A percentile compares a stretch with the other conserved stretches of the same genome.
Conservation (phyloP, 2,113 vertebrate genomes). For the Amia ocellicauda region DNA sequence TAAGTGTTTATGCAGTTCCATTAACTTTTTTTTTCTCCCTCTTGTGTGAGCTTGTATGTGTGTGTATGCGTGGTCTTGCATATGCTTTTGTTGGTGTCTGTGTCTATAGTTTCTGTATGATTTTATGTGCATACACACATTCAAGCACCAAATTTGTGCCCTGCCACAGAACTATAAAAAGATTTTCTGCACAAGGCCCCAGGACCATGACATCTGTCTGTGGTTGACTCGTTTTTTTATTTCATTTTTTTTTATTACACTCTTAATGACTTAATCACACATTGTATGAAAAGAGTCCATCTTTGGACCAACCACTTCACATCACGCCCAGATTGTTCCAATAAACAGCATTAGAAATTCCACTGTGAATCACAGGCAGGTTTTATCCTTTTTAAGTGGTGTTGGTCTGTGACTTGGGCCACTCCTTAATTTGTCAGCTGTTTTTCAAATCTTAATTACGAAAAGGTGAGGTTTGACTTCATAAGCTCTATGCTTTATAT, state of each 20-base stretch:
- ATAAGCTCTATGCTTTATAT: too few relatives aligned
- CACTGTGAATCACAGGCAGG: constrained; percentile 34
- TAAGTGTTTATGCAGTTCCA: constrained; percentile 40
- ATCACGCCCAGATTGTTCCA: constrained; percentile 66
- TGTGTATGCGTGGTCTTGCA: neutral
- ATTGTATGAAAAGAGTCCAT: constrained; percentile 62
- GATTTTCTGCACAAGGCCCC: constrained; percentile 34
- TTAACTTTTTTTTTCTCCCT: neutral
- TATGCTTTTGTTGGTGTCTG: too few relatives aligned
- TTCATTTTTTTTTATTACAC: constrained; percentile 56
- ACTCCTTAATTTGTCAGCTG: too few relatives aligned
- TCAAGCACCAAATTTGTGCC: neutral
- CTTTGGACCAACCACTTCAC: constrained; percentile 57
- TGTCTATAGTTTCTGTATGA: constrained; percentile 10
- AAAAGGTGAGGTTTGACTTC: too few relatives aligned
- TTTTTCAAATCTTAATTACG: too few relatives aligned
- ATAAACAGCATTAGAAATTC: constrained; percentile 39
- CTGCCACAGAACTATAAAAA: constrained; percentile 25
- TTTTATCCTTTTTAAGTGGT: too few relatives aligned
- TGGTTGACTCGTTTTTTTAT: constrained; percentile 55
- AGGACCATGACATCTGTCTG: constrained; percentile 61
- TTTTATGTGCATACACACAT: neutral
- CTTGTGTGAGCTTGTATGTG: neutral
- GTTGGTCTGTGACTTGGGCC: too few relatives aligned
- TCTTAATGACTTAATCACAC: constrained; percentile 63